Conservation (phyloP, 2,113 vertebrate genomes). For the Ceyx cyanopectus region DNA sequence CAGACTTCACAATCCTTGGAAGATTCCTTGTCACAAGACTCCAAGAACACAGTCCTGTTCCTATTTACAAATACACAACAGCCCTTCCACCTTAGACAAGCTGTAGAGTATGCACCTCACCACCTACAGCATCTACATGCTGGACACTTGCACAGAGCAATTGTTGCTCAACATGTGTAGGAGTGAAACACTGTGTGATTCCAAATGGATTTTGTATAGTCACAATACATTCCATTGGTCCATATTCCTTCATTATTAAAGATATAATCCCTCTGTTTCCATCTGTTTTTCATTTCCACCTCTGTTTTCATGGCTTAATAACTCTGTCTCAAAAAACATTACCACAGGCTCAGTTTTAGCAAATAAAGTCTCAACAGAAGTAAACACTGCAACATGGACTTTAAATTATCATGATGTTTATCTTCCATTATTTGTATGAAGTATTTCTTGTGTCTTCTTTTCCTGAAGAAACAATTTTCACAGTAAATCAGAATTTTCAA, state of each 20-base stretch:
- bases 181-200: not conserved
- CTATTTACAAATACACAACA: not conserved
- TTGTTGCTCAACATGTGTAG: not conserved
- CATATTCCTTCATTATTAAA: not conserved
- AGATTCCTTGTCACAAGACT: not conserved
- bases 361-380: slow-evolving; percentile 22
- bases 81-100: not conserved
- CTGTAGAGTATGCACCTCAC: accelerated
- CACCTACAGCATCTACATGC: not conserved
- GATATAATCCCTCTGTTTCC: not conserved
- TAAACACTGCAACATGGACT: slow-evolving; percentile 16
- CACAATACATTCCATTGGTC: not conserved
- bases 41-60: not conserved
- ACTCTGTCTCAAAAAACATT: not conserved
- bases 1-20: not conserved
- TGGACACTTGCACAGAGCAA: not conserved
- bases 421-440: slow-evolving; percentile 4
- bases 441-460: not conserved
- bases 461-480: not conserved
- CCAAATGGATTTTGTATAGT: not conserved
- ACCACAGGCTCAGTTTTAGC: not conserved
- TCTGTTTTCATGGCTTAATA: not conserved
- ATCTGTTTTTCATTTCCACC: slow-evolving; percentile 10
- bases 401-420: not conserved
- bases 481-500: not conserved